Base-by-base conservation (phyloP, 2,888 invertebrate species). In the Eremobia ochroleuca region DNA sequence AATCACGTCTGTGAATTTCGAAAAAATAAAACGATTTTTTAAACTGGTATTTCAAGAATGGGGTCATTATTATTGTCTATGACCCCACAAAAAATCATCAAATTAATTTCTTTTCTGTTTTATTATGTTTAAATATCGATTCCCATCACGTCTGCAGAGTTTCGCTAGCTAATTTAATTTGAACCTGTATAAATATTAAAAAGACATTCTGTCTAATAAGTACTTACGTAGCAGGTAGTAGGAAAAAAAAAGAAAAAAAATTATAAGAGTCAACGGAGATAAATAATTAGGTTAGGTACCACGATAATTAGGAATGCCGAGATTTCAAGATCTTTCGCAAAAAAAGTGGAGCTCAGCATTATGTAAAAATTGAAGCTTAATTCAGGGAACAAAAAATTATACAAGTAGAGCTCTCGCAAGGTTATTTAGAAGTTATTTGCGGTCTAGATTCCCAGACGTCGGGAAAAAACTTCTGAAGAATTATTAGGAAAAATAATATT, bases 351-450 rank as follows among this genome's bases (percentile, higher is more conserved):
- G 34, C 21, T 61, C 66, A 65, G 64, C 40, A 21, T 79, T 79
- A 71, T 72, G 83, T 72, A 62, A 79, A 81, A 82, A 74, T 46
- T 55, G 18, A 67, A 49, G 69, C 62, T 77, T 77, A 58, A 72
- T 67, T 70, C 37, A 46, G n/a, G 49, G 70, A 69, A 68, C 52
- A 59, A 69, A 78, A 64, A 28, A 64, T 74, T 58, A 61, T 34
- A 46, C 34, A 59, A 78, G 65, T 34, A 37, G 52, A 58, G 34
- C 58, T 67, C 31, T 25, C 55, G n/a, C 59, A 79, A 83, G 83
- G 82, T 83, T 75, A 83, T 75, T 79, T 75, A 62, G 40, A 83
- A 79, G 65, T 83, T 72, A 83, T 79, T 31, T 43, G 64, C 34
- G 74, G 74, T 61, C 40, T 65, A 74, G 40, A 69, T 55, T 71